Evolutionary conservation across 2,888 invertebrate genomes (phyloP), one percentile per base, ranked within the genome.

Genomic region (Alloplasta piceator): DNA sequence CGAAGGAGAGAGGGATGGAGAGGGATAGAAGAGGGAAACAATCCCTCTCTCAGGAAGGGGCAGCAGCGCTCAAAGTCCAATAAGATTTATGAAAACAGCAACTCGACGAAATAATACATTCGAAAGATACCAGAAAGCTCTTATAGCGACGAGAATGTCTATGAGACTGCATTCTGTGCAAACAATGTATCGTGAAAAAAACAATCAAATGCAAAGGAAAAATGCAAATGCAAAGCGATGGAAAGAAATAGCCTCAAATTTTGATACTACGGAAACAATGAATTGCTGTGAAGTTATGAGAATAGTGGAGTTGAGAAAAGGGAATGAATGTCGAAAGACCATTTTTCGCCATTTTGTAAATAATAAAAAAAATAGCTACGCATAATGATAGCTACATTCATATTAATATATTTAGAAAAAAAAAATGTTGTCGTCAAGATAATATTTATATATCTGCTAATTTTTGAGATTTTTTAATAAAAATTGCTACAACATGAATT

Each of bases 31-130:
- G 46, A 56, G 52, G 36, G 12, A 16, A n/a, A 46, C 14, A 6
- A 70, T 70, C 14, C 38, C 38, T 12, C 16, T 58, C 10, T 6
- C 38, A 38, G 26, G 16, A 14, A 78, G 16, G 26, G 26, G 38
- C 9, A 38, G 16, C 7, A 38, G 7, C 41, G 39, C 50, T 39
- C 41, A n/a, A 41, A 46, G 55, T 41, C 38, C 79, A 68, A 75
- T 74, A 73, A 75, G 79, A 75, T 79, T 79, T 79, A 70, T 74
- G 70, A 79, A 73, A 75, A 70, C 74, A 75, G 48, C 48, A 60
- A 74, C 68, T 74, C 64, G 58, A 72, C 14, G 64, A 68, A 74
- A 79, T 66, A 58, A 79, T 74, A 74, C 58, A 16, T 58, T 75
- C 46, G 46, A 68, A n/a, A n/a, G n/a, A n/a, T n/a, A 41, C 56